Conservation (phyloP, 2,888 invertebrate species). For the Synanthedon tipuliformis region DNA sequence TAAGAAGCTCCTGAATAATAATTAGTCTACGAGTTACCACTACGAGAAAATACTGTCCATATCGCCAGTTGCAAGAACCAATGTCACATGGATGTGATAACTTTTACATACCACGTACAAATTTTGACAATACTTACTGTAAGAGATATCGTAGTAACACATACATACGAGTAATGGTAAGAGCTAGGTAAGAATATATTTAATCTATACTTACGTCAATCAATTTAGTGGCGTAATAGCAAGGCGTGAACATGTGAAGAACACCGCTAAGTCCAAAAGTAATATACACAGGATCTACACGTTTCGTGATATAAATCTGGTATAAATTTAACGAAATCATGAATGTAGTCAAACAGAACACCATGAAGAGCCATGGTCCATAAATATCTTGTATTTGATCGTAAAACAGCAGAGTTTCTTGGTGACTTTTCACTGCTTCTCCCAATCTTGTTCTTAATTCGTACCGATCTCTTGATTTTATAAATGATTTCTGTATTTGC, state of each 20-base stretch:
- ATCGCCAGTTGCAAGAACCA: no score
- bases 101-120: no score
- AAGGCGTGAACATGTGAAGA: constrained; percentile 40
- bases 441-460: constrained; percentile 26
- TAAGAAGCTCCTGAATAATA: no score
- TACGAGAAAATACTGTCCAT: no score
- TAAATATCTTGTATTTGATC: constrained; percentile 32
- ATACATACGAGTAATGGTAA: no score
- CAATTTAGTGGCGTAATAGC: constrained; percentile 35
- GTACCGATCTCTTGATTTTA: constrained; percentile 14
- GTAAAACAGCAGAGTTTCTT: constrained; percentile 32
- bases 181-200: no score
- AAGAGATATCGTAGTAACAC: no score
- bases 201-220: constrained; percentile 24
- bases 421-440: constrained; percentile 22
- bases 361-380: constrained; percentile 38
- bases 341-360: constrained; percentile 30
- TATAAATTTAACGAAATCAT: constrained; percentile 43
- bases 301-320: constrained; percentile 28
- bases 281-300: neutral
- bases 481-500: constrained; percentile 29
- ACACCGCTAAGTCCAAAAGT: constrained; percentile 11
- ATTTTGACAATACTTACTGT: no score
- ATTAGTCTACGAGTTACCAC: no score
- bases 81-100: no score